Percentiles rank a stretch among this genome's conserved stretches.
phyloP scores from a whole-genome alignment of 2,888 invertebrate genomes.

The Anoplius nigerrimus region DNA sequence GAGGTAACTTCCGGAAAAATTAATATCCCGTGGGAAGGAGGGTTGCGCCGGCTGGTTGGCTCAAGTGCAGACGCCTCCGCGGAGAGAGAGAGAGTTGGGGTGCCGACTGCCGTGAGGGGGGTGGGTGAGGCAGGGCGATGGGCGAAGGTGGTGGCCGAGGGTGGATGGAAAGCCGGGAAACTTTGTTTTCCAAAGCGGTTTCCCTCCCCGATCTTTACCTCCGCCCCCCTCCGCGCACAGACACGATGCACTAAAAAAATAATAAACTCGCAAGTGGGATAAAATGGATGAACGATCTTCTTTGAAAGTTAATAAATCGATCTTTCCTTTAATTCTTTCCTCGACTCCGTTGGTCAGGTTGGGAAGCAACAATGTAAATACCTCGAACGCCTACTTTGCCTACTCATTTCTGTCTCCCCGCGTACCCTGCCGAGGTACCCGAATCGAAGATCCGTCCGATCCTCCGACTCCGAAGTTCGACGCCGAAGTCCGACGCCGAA shows the following conservation, averaged over 20 bases:
- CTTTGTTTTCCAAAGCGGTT: slow-evolving; percentile 56
- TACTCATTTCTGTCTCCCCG: too few species aligned
- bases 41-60: slow-evolving; percentile 55
- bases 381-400: too few species aligned
- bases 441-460: slow-evolving; percentile 12
- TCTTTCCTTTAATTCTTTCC: too few species aligned
- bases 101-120: background rate
- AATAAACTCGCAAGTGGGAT: too few species aligned
- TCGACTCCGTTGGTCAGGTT: too few species aligned
- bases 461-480: slow-evolving; percentile 12
- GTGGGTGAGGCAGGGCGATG: slow-evolving; percentile 11
- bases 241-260: too few species aligned
- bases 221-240: background rate
- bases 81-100: slow-evolving; percentile 18
- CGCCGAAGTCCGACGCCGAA: background rate
- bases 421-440: slow-evolving; percentile 11
- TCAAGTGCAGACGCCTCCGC: slow-evolving; percentile 51
- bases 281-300: too few species aligned
- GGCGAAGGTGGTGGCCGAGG: slow-evolving; percentile 8
- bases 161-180: slow-evolving; percentile 49
- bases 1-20: slow-evolving; percentile 69
- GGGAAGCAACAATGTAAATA: too few species aligned
- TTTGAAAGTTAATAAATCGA: too few species aligned
- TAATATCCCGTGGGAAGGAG: slow-evolving; percentile 67
- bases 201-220: slow-evolving; percentile 13